These are phyloP conservation scores for Tetrao urogallus DNA, from an alignment of 2,113 vertebrate genomes.

Conservation along the genomic window DNA sequence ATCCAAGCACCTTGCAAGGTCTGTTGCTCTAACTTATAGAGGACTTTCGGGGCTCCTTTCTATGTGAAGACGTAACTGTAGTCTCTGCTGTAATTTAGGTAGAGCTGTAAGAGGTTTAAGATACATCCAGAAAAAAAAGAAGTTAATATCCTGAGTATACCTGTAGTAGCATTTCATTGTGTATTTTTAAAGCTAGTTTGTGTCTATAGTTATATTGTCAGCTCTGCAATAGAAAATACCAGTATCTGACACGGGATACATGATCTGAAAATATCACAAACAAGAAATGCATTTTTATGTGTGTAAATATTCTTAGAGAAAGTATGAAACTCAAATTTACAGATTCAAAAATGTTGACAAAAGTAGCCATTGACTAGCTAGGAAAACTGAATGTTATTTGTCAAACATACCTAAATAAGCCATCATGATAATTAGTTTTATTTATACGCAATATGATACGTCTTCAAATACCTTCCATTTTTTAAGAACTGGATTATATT, in stretches of 20 bases:
- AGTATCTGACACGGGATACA: background rate
- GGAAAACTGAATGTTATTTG: constrained; percentile 9
- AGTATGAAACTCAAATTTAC: background rate
- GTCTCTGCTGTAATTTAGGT: constrained; percentile 20
- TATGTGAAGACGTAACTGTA: constrained; percentile 47
- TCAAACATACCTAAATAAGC: constrained; percentile 30
- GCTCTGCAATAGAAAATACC: constrained; percentile 1
- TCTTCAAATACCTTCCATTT: background rate
- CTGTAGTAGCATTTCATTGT: background rate
- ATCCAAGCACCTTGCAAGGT: constrained; percentile 93
- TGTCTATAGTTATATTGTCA: background rate
- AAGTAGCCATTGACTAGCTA: background rate
- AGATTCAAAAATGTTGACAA: background rate
- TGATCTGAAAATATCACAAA: constrained; percentile 7
- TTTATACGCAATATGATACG: constrained; percentile 26
- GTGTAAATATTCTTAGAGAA: constrained; percentile 16
- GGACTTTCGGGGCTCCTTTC: constrained; percentile 85
- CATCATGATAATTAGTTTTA: constrained; percentile 50
- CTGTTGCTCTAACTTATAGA: constrained; percentile 90
- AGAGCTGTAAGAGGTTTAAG: constrained; percentile 15
- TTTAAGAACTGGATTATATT: constrained; percentile 23
- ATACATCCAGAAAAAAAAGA: background rate
- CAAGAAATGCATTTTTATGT: background rate
- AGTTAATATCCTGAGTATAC: background rate
- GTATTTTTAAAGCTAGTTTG: constrained; percentile 14